Evolutionary conservation across 2,797 vertebrate species (phyloP), one percentile per base, ranked within the genome.

Genomic region (Periophthalmus magnuspinnatus): DNA sequence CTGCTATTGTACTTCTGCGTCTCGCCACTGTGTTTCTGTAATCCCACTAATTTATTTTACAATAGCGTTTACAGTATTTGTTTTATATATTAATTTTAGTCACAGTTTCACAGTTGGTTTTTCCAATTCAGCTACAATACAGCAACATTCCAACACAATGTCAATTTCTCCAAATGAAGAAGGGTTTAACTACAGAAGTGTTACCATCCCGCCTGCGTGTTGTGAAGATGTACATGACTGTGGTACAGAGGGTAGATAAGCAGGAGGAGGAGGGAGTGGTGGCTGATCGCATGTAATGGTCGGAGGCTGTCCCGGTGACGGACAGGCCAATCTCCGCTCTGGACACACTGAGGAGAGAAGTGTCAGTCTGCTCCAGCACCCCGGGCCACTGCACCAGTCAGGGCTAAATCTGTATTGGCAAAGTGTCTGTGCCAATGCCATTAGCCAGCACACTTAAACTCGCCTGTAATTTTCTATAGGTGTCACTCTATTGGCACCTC

Each of bases 301-400:
- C 81, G 82, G 71, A 73, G 81, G 72, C 68, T 81, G 75, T 72
- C 10, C 72, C 14, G 70, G 76, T 90, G 85, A 90, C 70, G 58
- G 91, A 93, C 92, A 94, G 94, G 91, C 91, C 89, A 92, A 91
- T 92, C 89, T 87, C 82, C 82, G 67, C 52, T 63, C 59, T 83
- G 81, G 87, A 88, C 86, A 90, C 86, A 74, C 82, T 85, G 89
- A 87, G 88, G 89, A 85, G 90, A 89, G 87, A 91, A 83, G 84
- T 90, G 88, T 91, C 85, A 80, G 84, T 86, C 78, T 89, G 82
- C 60, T 65, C 68, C 58, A 64, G 91, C 95, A 94, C 93, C 89
- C 87, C 90, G 71, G 93, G 95, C 94, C 93, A 88, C 87, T 80
- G 77, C 86, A 86, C 90, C 67, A 90, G 84, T 92, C 76, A 79